A percentile compares a stretch with the other conserved stretches of the same genome.
Conservation (phyloP, 2,797 vertebrate genomes). For the Mustela erminea region DNA sequence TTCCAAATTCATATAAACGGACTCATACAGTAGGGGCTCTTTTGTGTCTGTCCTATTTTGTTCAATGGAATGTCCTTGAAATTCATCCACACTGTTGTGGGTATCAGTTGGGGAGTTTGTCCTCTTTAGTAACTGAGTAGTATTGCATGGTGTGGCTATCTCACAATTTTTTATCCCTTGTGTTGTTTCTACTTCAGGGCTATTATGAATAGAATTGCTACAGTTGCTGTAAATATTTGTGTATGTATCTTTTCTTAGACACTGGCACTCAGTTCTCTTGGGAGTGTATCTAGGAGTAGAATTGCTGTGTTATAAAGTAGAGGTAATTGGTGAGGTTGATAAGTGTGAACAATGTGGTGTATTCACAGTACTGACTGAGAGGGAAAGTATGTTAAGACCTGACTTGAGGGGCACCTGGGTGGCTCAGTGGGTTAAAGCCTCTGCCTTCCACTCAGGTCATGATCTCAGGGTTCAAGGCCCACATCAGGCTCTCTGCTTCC, state of each 20-base stretch:
- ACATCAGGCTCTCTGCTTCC: too few species aligned
- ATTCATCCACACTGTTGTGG: not conserved
- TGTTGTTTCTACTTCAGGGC: not conserved
- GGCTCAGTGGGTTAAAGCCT: too few species aligned
- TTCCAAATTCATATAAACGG: conserved; percentile 20
- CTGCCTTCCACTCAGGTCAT: too few species aligned
- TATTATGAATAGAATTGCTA: not conserved
- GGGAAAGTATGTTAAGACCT: not conserved
- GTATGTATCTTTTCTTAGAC: not conserved
- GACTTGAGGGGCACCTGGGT: not conserved
- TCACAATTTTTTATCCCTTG: not conserved
- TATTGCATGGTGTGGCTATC: not conserved
- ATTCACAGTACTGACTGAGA: not conserved
- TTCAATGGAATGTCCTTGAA: not conserved
- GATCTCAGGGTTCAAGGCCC: too few species aligned
- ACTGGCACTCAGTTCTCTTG: not conserved
- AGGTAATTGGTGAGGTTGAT: not conserved
- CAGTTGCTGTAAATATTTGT: not conserved
- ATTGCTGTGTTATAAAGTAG: not conserved
- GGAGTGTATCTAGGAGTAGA: not conserved
- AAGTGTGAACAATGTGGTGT: not conserved
- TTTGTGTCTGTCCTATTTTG: not conserved
- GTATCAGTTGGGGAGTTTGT: conserved; percentile 1
- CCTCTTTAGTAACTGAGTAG: not conserved
- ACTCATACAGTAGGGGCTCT: not conserved